These are phyloP conservation scores for Brenthis daphne DNA, from an alignment of 2,888 invertebrate species.

Conservation along the genomic window DNA sequence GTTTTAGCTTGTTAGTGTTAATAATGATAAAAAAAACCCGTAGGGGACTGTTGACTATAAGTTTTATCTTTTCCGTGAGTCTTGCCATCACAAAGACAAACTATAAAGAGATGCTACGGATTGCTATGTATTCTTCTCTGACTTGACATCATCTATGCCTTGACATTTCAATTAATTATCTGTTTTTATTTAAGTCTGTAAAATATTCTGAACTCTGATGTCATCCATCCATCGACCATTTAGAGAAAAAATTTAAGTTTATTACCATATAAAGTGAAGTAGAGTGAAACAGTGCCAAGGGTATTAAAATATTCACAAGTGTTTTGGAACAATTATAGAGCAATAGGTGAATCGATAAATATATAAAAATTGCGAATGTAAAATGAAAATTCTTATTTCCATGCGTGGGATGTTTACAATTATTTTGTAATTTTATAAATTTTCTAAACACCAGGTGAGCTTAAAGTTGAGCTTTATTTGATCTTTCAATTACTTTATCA, in stretches of 20 bases:
- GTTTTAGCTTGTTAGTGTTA: too few species aligned
- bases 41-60: too few species aligned
- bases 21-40: too few species aligned
- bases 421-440: conserved; percentile 41
- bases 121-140: background rate
- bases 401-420: conserved; percentile 73
- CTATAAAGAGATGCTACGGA: too few species aligned
- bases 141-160: background rate
- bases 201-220: conserved; percentile 45
- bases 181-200: conserved; percentile 28
- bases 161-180: conserved; percentile 13
- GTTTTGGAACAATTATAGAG: background rate
- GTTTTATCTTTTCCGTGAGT: too few species aligned
- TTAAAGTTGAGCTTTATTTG: conserved; percentile 22
- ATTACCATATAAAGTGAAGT: conserved; percentile 32
- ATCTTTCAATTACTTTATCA: background rate
- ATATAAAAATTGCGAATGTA: conserved; percentile 14
- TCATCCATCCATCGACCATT: conserved; percentile 47
- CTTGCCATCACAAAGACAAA: too few species aligned
- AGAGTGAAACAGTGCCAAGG: conserved; percentile 16
- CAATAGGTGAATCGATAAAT: conserved; percentile 8
- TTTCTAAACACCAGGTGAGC: conserved; percentile 31
- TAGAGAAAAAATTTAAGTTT: conserved; percentile 40
- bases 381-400: conserved; percentile 51
- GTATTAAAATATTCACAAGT: background rate